Conservation (phyloP, 2,888 invertebrate genomes). For the Drosophila hamatofila region DNA sequence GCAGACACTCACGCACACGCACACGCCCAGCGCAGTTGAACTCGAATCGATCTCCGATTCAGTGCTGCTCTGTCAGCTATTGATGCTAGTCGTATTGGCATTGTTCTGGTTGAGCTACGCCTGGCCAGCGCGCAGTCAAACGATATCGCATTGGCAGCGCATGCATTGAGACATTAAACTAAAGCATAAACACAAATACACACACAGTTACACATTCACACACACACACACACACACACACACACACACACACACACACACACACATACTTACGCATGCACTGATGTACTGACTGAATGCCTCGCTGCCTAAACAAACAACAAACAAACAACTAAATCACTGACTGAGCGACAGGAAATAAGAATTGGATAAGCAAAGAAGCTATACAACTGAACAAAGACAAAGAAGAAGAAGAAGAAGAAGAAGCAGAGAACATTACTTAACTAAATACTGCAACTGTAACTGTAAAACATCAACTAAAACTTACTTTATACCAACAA, state of each 20-base stretch:
- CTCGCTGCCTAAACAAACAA: conserved; percentile 68
- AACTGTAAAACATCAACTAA: conserved; percentile 53
- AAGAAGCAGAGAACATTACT: conserved; percentile 18
- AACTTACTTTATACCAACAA: conserved; percentile 67
- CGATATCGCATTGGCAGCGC: conserved; percentile 49
- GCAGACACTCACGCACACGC: conserved; percentile 17
- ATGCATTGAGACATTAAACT: conserved; percentile 32
- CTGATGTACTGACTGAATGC: conserved; percentile 79
- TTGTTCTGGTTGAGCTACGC: conserved; percentile 49
- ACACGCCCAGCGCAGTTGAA: conserved; percentile 30
- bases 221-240: conserved; percentile 19
- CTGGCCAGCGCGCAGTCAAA: conserved; percentile 32
- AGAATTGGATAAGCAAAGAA: conserved; percentile 30
- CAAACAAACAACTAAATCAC: conserved; percentile 72
- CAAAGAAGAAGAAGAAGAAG: conserved; percentile 7
- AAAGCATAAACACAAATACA: conserved; percentile 6
- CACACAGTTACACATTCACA: conserved; percentile 20
- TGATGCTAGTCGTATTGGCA: conserved; percentile 38
- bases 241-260: conserved; percentile 29
- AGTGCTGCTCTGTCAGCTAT: conserved; percentile 43
- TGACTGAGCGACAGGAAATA: conserved; percentile 70
- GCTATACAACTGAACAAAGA: conserved; percentile 6
- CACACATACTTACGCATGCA: conserved; percentile 45
- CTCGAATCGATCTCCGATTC: conserved; percentile 49
- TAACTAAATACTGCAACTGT: conserved; percentile 55